Evolutionary conservation across 1,140 invertebrate species (phyloP).

Genomic region (Orussus abietinus): DNA sequence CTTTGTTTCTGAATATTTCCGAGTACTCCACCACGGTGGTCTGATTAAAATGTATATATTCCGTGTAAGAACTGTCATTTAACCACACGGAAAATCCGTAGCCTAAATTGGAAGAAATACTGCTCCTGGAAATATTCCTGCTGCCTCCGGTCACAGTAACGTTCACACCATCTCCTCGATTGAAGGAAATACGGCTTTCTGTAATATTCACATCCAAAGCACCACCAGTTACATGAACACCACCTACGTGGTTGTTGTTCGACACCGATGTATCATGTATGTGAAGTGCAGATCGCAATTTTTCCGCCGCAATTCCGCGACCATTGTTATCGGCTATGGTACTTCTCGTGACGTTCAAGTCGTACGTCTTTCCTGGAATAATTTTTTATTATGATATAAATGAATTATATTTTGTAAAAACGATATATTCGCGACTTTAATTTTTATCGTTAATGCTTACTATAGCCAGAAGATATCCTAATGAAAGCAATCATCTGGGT

Average conservation of each 20-base stretch:
- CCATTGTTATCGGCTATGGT: constrained; percentile 87
- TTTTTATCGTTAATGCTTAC: constrained; percentile 39
- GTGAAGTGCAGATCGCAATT: constrained; percentile 75
- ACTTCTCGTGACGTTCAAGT: constrained; percentile 82
- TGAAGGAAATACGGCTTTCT: constrained; percentile 81
- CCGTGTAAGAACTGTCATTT: constrained; percentile 73
- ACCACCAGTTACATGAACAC: constrained; percentile 79
- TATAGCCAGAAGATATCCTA: constrained; percentile 69
- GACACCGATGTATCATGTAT: constrained; percentile 78
- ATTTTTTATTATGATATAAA: constrained; percentile 13
- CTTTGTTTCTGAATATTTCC: constrained; percentile 76
- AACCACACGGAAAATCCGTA: constrained; percentile 84
- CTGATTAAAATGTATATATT: constrained; percentile 76
- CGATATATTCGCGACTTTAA: too few relatives aligned
- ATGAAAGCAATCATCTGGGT: constrained; percentile 71
- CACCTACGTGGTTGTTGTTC: constrained; percentile 83
- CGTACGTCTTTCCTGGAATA: constrained; percentile 71
- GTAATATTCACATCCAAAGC: constrained; percentile 92
- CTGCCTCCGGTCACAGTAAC: constrained; percentile 89
- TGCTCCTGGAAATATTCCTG: constrained; percentile 80
- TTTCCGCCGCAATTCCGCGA: constrained; percentile 83
- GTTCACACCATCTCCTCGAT: constrained; percentile 87
- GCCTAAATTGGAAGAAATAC: constrained; percentile 74
- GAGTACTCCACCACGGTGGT: constrained; percentile 85
- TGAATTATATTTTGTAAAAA: constrained; percentile 5